These are phyloP conservation scores for Sylvia atricapilla DNA, from an alignment of 2,113 vertebrate species.

Conservation along the genomic window DNA sequence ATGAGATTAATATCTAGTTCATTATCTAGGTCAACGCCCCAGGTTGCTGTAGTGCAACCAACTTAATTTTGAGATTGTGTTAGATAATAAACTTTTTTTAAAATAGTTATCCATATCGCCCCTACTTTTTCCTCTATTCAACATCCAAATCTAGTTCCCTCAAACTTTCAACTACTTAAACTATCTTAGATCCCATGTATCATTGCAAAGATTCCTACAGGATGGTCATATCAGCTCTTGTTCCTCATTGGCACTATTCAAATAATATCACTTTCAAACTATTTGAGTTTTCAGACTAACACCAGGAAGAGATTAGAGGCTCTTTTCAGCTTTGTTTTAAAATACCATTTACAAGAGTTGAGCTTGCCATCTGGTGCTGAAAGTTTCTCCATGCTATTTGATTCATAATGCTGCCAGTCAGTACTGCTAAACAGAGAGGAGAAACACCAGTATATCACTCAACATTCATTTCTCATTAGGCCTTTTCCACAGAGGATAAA, in stretches of 20 bases:
- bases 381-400: background rate
- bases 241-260: background rate
- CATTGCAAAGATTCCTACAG: background rate
- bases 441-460: background rate
- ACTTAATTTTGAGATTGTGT: background rate
- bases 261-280: background rate
- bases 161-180: background rate
- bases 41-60: background rate
- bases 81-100: background rate
- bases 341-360: background rate
- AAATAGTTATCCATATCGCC: background rate
- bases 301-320: background rate
- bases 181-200: background rate
- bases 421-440: background rate
- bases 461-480: background rate
- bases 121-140: background rate
- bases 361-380: background rate
- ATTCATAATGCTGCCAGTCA: background rate
- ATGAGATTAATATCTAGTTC: background rate
- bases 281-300: background rate
- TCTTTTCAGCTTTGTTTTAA: background rate
- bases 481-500: background rate
- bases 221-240: background rate
- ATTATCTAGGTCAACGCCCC: background rate
- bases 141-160: background rate